Evolutionary conservation across 2,113 vertebrate genomes (phyloP).

Genomic region (Clinocottus analis): DNA sequence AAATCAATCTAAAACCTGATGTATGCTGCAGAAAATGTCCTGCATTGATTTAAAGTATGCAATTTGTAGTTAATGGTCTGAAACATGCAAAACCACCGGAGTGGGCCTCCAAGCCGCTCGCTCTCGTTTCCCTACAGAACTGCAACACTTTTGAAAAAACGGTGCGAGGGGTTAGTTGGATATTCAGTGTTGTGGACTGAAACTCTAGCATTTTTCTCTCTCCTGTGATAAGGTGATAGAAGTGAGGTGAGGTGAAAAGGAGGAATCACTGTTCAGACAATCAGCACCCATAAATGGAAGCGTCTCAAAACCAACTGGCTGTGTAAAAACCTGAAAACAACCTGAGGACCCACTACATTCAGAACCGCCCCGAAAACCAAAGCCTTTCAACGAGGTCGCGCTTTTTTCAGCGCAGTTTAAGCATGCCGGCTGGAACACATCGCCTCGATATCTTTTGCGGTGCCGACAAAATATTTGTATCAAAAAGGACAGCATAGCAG

Average conservation of each 20-base stretch:
- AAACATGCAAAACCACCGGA: constrained; percentile 14
- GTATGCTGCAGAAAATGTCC: not conserved
- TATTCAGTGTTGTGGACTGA: constrained; percentile 12
- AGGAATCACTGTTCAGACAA: constrained; percentile 51
- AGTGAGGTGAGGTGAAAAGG: constrained; percentile 57
- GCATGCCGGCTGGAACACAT: constrained; percentile 71
- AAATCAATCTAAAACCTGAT: constrained; percentile 5
- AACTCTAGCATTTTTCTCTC: not conserved
- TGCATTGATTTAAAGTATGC: not conserved
- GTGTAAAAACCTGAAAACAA: constrained; percentile 72
- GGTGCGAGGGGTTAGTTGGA: not conserved
- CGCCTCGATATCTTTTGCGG: constrained; percentile 57
- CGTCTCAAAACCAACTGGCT: constrained; percentile 46
- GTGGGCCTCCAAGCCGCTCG: not conserved
- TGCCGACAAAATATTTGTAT: constrained; percentile 65
- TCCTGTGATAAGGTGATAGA: constrained; percentile 47
- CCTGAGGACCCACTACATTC: constrained; percentile 76
- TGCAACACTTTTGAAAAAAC: not conserved
- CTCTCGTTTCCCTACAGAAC: not conserved
- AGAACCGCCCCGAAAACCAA: constrained; percentile 43
- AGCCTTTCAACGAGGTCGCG: constrained; percentile 33
- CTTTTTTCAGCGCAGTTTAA: constrained; percentile 57
- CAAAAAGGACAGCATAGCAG: constrained; percentile 80
- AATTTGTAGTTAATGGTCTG: not conserved
- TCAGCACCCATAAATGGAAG: constrained; percentile 52